A percentile compares a stretch with the other conserved stretches of the same genome.
phyloP scores from a whole-genome alignment of 2,797 vertebrate genomes.

The Rallus crepitans region DNA sequence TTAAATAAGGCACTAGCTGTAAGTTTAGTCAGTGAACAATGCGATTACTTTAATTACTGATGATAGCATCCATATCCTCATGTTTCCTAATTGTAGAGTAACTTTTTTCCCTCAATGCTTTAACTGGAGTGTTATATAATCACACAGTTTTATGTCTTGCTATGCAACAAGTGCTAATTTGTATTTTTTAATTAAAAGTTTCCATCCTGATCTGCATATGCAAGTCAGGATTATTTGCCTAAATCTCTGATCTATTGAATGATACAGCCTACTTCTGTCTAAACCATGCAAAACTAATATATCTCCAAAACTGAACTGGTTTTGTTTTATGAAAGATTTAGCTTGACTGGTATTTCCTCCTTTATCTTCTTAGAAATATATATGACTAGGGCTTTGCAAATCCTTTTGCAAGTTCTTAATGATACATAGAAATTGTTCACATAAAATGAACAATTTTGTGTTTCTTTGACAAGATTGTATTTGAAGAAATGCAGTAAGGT shows the following conservation, averaged over 20 bases:
- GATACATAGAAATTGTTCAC: neutral
- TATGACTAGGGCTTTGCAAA: neutral
- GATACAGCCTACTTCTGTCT: neutral
- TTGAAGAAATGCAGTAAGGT: neutral
- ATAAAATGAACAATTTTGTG: neutral
- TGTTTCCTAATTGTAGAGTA: neutral
- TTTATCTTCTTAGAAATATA: neutral
- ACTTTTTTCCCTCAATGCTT: neutral
- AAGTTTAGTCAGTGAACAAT: neutral
- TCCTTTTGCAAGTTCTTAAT: neutral
- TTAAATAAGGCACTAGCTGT: neutral
- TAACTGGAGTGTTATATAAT: neutral
- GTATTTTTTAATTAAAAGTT: conserved; percentile 16
- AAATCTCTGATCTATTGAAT: neutral
- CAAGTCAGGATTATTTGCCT: neutral
- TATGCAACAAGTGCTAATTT: neutral
- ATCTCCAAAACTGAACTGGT: neutral
- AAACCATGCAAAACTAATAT: neutral
- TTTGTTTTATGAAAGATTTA: neutral
- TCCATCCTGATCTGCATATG: neutral
- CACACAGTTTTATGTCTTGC: neutral
- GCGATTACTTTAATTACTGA: neutral
- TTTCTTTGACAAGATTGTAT: neutral
- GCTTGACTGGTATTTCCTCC: neutral
- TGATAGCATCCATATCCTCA: neutral